Conservation (phyloP, 2,113 vertebrate species). For the Rynchops niger region DNA sequence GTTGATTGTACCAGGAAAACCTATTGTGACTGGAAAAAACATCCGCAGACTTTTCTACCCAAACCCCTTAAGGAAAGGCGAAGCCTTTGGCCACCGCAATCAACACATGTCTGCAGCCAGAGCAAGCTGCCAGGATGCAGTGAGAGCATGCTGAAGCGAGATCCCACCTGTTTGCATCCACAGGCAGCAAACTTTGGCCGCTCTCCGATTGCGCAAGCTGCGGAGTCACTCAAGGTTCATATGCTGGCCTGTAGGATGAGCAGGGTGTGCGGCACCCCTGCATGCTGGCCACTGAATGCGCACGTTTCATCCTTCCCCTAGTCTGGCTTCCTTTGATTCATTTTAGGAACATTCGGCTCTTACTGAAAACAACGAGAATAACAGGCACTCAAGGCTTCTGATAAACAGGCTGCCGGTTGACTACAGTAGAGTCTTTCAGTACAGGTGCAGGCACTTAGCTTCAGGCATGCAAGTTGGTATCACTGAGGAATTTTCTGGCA, state of each 20-base stretch:
- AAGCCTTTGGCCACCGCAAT: background rate
- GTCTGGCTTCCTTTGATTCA: background rate
- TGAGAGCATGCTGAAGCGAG: background rate
- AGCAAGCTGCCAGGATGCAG: background rate
- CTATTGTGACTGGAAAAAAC: background rate
- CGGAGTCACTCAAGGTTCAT: background rate
- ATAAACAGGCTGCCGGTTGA: background rate
- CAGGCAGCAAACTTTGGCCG: background rate
- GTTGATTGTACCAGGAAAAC: background rate
- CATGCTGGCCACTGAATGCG: background rate
- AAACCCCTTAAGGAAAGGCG: background rate
- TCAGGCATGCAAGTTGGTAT: background rate
- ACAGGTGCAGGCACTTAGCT: background rate
- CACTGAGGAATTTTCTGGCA: background rate
- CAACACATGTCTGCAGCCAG: background rate
- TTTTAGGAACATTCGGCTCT: background rate
- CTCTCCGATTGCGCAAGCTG: rapidly evolving
- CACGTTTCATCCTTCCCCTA: background rate
- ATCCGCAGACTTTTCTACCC: background rate
- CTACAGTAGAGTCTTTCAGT: background rate
- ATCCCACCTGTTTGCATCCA: too few species aligned
- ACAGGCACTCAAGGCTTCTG: background rate
- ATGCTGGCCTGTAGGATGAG: too few species aligned
- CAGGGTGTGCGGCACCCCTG: background rate
- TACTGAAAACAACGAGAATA: background rate